Evolutionary conservation across 2,797 vertebrate genomes (phyloP), one percentile per base, ranked within the genome.

Genomic region (Syndactyla subalaris): DNA sequence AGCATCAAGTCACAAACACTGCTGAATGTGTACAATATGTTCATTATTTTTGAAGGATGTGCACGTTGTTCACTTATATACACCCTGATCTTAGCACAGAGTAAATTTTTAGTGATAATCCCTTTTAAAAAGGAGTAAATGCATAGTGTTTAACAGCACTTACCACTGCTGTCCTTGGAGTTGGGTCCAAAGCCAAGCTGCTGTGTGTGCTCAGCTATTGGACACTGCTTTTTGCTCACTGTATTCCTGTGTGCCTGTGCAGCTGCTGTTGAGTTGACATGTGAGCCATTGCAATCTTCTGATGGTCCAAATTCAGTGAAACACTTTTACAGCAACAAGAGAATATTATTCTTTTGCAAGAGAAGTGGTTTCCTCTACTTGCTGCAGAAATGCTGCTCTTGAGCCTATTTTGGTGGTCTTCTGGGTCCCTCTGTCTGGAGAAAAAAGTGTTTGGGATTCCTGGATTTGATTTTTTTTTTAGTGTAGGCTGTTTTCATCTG

Each of bases 51-150:
- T 54, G 30, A 58, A 73, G 51, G 32, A 51, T 36, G 46, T 66
- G 8, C 26, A 8, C 39, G 52, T 27, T 57, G 34, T 38, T 70
- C 21, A 22, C 43, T 57, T 58, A 27, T 67, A 85, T n/a, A 20
- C 0, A 1, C 13, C 0, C 0, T 23, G 14, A 23, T 54, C 14
- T 72, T 23, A 75, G 20, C 8, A 30, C 8, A 48, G 46, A 85
- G 21, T 11, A 19, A 8, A 1, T 36, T 45, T 57, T 45, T 49
- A 13, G 7, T 9, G 49, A 57, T 24, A 55, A 5, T 15, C 20
- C 4, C 22, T 76, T 72, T 59, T 30, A 77, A 22, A 34, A 36
- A 75, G 22, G 26, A 52, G 9, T n/a, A 54, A 36, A 51, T 39
- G 38, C 6, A 8, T 7, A 8, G 9, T 17, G 10, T 51, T 38